phyloP scores from a whole-genome alignment of 1,140 invertebrate species.

The Ostrea edulis region DNA sequence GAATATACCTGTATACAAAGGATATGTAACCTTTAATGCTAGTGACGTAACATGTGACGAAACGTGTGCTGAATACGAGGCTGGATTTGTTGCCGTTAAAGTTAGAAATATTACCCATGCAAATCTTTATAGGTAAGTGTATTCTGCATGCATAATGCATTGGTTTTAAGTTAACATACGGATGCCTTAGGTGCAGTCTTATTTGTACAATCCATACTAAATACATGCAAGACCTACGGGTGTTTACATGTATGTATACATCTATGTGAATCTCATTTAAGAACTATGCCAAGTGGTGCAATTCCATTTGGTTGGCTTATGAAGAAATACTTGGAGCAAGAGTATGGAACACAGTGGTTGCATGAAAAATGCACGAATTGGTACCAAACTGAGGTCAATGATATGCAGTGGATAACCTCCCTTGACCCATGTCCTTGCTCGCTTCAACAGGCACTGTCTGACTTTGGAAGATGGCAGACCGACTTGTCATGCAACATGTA shows the following conservation, averaged over 20 bases:
- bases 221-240: too few species aligned
- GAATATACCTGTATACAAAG: not conserved
- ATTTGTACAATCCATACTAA: too few species aligned
- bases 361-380: constrained; percentile 64
- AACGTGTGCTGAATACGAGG: constrained; percentile 59
- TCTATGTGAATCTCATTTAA: constrained; percentile 42
- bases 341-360: constrained; percentile 66
- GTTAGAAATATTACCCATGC: constrained; percentile 43
- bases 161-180: too few species aligned
- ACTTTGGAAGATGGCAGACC: constrained; percentile 94
- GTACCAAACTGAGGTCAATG: constrained; percentile 62
- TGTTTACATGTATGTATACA: not conserved
- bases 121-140: constrained; percentile 48
- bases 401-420: constrained; percentile 66
- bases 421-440: constrained; percentile 93
- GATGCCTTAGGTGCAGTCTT: too few species aligned
- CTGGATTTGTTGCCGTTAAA: constrained; percentile 60
- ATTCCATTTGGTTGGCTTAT: constrained; percentile 73
- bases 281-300: constrained; percentile 55
- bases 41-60: constrained; percentile 52
- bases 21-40: constrained; percentile 47
- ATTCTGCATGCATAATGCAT: not conserved
- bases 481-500: constrained; percentile 91
- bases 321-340: constrained; percentile 54
- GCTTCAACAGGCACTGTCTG: constrained; percentile 91